Evolutionary conservation across 2,797 vertebrate species (phyloP).

Genomic region (Salmo trutta): DNA sequence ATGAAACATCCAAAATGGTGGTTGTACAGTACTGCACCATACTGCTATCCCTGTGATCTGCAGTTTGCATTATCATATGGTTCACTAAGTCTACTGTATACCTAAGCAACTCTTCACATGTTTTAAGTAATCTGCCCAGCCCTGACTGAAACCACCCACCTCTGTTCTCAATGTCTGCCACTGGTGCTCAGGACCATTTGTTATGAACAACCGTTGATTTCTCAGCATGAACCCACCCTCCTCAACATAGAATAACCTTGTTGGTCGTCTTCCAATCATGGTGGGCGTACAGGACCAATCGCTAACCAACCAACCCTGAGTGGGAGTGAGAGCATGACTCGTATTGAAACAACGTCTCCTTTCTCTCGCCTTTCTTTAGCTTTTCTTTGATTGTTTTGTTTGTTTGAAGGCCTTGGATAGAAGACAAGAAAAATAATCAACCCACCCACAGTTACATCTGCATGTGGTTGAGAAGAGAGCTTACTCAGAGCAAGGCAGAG

Average conservation of each 20-base stretch:
- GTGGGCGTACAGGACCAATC: constrained; percentile 13
- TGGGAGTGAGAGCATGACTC: constrained; percentile 24
- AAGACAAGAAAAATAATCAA: constrained; percentile 34
- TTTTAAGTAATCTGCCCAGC: too few species aligned
- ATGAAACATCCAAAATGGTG: background rate
- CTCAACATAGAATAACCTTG: constrained; percentile 18
- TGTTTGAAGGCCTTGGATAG: constrained; percentile 23
- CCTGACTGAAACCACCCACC: background rate
- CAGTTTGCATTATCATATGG: background rate
- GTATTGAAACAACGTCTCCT: constrained; percentile 28
- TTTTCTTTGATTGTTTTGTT: constrained; percentile 34
- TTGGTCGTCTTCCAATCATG: constrained; percentile 44
- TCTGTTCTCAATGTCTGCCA: constrained; percentile 19
- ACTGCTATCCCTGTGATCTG: background rate
- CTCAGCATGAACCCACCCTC: constrained; percentile 26
- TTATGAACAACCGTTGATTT: constrained; percentile 42
- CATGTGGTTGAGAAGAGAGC: constrained; percentile 63
- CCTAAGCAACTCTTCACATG: too few species aligned
- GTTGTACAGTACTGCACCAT: background rate
- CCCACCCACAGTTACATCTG: constrained; percentile 60
- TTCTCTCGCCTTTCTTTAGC: constrained; percentile 3
- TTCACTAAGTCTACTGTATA: background rate
- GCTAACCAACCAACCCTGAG: constrained; percentile 22
- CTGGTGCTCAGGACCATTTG: constrained; percentile 40
- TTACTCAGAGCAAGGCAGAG: constrained; percentile 50